Conservation (phyloP, 2,797 vertebrate species). For the Cuculus canorus region DNA sequence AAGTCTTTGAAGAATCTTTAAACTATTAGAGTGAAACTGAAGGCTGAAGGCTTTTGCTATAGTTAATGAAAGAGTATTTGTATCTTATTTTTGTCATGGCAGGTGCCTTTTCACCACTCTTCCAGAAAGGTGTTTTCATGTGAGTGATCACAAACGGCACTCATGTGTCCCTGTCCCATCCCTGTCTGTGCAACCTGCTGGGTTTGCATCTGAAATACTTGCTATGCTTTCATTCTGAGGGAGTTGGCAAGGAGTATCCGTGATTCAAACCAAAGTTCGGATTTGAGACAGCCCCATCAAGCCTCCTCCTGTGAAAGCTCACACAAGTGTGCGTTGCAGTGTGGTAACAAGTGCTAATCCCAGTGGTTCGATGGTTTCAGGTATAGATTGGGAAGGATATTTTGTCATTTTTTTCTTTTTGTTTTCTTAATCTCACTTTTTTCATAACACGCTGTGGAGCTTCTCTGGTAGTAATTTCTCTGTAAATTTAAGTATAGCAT, state of each 20-base stretch:
- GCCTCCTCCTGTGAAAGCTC: no score
- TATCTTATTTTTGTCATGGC: background rate
- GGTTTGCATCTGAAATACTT: background rate
- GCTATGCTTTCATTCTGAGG: fast-evolving
- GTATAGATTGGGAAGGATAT: background rate
- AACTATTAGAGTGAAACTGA: background rate
- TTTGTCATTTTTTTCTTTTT: background rate
- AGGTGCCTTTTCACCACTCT: background rate
- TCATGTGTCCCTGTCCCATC: background rate
- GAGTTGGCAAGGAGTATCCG: background rate
- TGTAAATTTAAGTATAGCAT: background rate
- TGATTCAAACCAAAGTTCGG: background rate
- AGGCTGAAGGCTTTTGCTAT: background rate
- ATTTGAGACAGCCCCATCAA: background rate
- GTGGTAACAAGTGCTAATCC: background rate
- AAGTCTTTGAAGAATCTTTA: conserved; percentile 4
- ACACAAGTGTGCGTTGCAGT: no score
- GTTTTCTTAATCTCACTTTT: background rate
- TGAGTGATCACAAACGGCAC: fast-evolving
- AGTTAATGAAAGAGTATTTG: background rate
- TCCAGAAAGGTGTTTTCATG: background rate
- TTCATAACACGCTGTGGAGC: background rate
- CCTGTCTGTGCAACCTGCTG: background rate
- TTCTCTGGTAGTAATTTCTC: background rate
- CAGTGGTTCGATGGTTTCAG: background rate